Conservation (phyloP, 1,140 invertebrate genomes). For the Brachionus angularis region DNA sequence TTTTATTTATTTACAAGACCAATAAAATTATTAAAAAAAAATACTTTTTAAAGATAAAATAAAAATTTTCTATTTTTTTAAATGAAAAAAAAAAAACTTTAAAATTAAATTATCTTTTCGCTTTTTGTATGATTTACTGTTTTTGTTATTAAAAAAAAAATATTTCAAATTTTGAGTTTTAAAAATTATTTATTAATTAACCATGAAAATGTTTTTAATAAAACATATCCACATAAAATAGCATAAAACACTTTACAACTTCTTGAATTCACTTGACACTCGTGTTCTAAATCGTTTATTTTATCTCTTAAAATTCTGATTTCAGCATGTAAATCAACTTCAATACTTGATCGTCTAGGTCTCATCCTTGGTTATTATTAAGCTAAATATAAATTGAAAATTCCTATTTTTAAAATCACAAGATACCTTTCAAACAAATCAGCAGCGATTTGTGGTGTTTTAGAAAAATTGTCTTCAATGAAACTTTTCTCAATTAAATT, state of each 20-base stretch:
- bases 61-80: too few relatives aligned
- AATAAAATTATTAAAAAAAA: too few relatives aligned
- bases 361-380: conserved; percentile 9
- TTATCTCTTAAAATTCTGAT: conserved; percentile 37
- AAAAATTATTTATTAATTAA: conserved; percentile 19
- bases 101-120: too few relatives aligned
- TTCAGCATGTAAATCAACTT: conserved; percentile 34
- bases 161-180: too few relatives aligned
- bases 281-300: conserved; percentile 29
- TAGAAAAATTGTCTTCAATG: background rate
- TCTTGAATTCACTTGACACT: conserved; percentile 36
- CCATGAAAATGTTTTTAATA: conserved; percentile 42
- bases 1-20: too few relatives aligned
- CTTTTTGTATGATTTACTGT: too few relatives aligned
- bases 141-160: too few relatives aligned
- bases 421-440: conserved; percentile 18
- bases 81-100: too few relatives aligned
- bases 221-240: conserved; percentile 38
- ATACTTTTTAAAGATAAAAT: too few relatives aligned
- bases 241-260: conserved; percentile 42
- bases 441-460: conserved; percentile 35
- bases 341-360: conserved; percentile 43
- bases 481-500: background rate
- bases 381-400: background rate
- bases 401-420: background rate